Evolutionary conservation across 2,888 invertebrate genomes (phyloP), one percentile per base, ranked within the genome.

Genomic region (Augiades crinisus): DNA sequence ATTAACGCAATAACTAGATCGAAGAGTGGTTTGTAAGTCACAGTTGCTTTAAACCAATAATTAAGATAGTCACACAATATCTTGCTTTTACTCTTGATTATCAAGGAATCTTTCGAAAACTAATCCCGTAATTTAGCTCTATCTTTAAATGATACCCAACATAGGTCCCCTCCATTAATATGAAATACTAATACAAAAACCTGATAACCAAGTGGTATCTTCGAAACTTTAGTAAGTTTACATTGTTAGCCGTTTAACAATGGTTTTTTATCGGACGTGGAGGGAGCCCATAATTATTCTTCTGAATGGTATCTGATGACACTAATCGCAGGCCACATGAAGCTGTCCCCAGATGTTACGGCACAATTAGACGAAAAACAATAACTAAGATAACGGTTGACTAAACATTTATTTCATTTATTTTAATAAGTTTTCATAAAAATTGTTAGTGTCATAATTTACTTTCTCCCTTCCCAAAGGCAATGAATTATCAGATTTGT

Each of bases 291-390:
- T 27, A 40, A 27, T 27, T 40, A 40, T 24, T 40, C 13, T 14
- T 16, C n/a, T 17, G 12, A 41, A 30, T 41, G 10, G 17, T 30
- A 30, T 41, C 30, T 17, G 30, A 12, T 27, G 41, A 41, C 41
- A 30, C 27, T 30, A 41, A 41, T 41, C 16, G 17, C 10, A 7
- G 36, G 13, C 41, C 24, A 14, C 14, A 27, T 40, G 27, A 2
- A 41, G 16, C 33, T 33, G 49, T 47, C 37, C 33, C 19, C 13
- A 36, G 37, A 34, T 38, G 49, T 34, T 19, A 22, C 36, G 31
- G 12, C 12, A 38, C 30, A 12, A 10, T 12, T 30, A 30, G 12
- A 30, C 5, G 30, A 30, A 12, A 30, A n/a, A n/a, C n/a, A n/a
- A n/a, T n/a, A n/a, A n/a, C n/a, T n/a, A n/a, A n/a, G n/a, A n/a